phyloP scores from a whole-genome alignment of 2,113 vertebrate species.

The Sinocyclocheilus rhinocerous region DNA sequence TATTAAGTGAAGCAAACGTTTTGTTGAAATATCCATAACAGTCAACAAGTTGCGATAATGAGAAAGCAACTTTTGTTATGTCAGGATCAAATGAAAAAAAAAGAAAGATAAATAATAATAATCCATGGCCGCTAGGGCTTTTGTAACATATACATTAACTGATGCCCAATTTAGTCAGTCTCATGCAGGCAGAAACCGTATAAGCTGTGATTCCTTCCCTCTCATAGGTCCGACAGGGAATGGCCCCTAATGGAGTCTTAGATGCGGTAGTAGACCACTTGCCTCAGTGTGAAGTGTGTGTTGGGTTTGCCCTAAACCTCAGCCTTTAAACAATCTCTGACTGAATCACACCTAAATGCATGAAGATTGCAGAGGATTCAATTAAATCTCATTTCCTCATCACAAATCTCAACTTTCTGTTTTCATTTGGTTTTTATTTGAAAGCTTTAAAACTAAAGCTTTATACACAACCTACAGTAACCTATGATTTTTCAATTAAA shows the following conservation, averaged over 20 bases:
- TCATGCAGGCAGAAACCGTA: not conserved
- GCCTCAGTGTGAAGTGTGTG: constrained; percentile 58
- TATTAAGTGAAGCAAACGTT: too few species aligned
- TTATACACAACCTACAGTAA: not conserved
- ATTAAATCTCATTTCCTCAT: not conserved
- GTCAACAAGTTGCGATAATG: too few species aligned
- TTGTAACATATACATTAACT: constrained; percentile 8
- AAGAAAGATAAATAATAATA: too few species aligned
- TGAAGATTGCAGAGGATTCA: not conserved
- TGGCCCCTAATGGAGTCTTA: constrained; percentile 72
- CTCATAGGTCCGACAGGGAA: constrained; percentile 66
- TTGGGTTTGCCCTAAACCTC: constrained; percentile 36
- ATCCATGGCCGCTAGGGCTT: too few species aligned
- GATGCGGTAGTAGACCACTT: constrained; percentile 71
- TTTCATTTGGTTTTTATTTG: not conserved
- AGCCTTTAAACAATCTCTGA: constrained; percentile 32
- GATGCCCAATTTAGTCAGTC: not conserved
- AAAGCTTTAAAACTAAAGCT: not conserved
- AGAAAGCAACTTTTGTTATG: too few species aligned
- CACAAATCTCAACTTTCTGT: not conserved
- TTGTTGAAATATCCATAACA: too few species aligned
- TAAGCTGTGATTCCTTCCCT: constrained; percentile 21
- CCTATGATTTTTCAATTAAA: not conserved
- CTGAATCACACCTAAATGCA: constrained; percentile 32
- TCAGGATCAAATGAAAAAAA: too few species aligned